These are phyloP conservation scores for Erythrocercus mccallii DNA, from an alignment of 2,113 vertebrate species.

Conservation along the genomic window DNA sequence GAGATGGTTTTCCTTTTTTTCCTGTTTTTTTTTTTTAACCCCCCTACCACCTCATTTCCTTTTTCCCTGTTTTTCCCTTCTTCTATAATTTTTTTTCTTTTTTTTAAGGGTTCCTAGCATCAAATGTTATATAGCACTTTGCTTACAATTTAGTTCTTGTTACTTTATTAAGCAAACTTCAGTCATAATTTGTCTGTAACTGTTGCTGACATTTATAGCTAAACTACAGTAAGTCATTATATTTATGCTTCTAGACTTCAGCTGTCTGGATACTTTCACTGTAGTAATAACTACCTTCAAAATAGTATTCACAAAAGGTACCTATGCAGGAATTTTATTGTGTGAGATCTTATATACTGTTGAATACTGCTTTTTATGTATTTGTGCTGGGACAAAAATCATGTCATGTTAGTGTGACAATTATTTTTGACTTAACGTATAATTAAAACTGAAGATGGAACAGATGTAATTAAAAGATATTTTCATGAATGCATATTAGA, in stretches of 20 bases:
- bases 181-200: neutral
- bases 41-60: neutral
- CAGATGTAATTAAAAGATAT: neutral
- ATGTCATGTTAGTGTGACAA: neutral
- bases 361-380: neutral
- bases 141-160: neutral
- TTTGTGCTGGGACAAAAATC: neutral
- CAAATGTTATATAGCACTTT: neutral
- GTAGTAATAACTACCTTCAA: neutral
- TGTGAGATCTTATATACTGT: neutral
- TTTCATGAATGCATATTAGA: neutral
- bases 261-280: neutral
- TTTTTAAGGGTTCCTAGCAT: neutral
- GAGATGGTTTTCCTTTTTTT: neutral
- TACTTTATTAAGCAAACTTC: constrained; percentile 7
- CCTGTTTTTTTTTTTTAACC: neutral
- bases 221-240: neutral
- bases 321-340: neutral
- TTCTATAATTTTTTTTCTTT: neutral
- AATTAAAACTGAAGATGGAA: neutral
- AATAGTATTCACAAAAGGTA: neutral
- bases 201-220: neutral
- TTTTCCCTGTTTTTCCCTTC: neutral
- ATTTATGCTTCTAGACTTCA: neutral
- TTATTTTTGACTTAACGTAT: neutral